These are phyloP conservation scores for Pygathrix nemaeus DNA, from an alignment of 2,113 vertebrate genomes.

Conservation along the genomic window DNA sequence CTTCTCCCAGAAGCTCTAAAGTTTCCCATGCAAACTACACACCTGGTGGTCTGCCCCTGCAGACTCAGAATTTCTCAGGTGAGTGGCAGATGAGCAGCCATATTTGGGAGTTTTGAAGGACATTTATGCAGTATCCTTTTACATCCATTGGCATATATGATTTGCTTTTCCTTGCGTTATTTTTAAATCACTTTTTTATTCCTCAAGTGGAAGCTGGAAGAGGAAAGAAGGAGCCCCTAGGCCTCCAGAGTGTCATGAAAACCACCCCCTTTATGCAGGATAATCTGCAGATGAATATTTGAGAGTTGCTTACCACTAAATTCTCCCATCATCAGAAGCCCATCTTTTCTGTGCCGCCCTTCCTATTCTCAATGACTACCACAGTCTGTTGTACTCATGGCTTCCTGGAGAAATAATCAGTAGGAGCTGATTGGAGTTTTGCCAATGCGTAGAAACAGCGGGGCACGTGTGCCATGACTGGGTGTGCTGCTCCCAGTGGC, in stretches of 20 bases:
- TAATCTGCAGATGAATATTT: neutral
- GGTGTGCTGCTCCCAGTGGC: neutral
- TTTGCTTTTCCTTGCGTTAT: neutral
- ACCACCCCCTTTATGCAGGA: neutral
- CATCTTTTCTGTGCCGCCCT: neutral
- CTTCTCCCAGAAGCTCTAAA: neutral
- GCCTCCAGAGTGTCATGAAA: neutral
- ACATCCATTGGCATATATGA: neutral
- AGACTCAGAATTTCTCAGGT: neutral
- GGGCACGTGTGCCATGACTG: neutral
- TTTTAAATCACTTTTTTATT: neutral
- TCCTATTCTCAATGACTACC: neutral
- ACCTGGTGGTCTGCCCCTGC: neutral
- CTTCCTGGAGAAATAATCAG: neutral
- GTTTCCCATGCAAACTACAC: neutral
- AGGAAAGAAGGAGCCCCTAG: no score
- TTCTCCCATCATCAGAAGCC: neutral
- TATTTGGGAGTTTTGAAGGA: neutral
- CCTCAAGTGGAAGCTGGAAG: neutral
- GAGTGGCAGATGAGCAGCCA: neutral
- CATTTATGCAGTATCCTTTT: neutral
- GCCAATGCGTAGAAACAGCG: slow-evolving; percentile 26
- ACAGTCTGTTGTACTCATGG: neutral
- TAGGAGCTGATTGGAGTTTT: neutral
- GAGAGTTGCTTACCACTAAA: neutral